Evolutionary conservation across 2,797 vertebrate genomes (phyloP).

Genomic region (Mus spretus): DNA sequence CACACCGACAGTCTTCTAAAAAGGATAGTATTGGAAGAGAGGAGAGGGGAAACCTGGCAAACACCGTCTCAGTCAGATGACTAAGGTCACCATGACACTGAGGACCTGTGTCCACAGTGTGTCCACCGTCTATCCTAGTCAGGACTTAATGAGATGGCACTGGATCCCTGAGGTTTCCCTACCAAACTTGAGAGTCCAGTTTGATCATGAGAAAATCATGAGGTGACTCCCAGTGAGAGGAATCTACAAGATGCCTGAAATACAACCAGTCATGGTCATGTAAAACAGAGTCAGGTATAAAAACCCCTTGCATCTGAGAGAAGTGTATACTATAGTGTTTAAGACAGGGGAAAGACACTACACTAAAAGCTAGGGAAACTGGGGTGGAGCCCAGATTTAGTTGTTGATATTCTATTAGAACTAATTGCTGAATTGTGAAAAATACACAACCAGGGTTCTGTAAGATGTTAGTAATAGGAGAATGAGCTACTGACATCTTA

Average conservation of each 20-base stretch:
- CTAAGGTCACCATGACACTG: not conserved
- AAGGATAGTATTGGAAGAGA: not conserved
- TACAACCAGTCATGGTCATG: not conserved
- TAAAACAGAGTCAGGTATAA: not conserved
- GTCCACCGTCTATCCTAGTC: not conserved
- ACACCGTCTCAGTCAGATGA: not conserved
- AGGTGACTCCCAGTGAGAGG: not conserved
- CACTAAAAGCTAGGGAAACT: not conserved
- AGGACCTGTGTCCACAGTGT: not conserved
- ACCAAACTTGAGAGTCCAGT: not conserved
- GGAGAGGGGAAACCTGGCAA: not conserved
- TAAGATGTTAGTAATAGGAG: not conserved
- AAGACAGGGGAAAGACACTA: not conserved
- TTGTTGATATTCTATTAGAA: not conserved
- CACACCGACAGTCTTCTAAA: not conserved
- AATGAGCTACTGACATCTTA: not conserved
- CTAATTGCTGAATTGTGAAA: not conserved
- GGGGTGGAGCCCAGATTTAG: not conserved
- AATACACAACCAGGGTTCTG: not conserved
- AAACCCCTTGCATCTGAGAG: not conserved
- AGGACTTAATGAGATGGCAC: not conserved
- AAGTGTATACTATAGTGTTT: not conserved
- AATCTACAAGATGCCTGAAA: not conserved
- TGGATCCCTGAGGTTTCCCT: not conserved
- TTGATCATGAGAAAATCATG: conserved; percentile 11